A percentile compares a stretch with the other conserved stretches of the same genome.
These are phyloP conservation scores for Drosophila navojoa DNA, from an alignment of 1,140 invertebrate genomes.

Conservation along the genomic window DNA sequence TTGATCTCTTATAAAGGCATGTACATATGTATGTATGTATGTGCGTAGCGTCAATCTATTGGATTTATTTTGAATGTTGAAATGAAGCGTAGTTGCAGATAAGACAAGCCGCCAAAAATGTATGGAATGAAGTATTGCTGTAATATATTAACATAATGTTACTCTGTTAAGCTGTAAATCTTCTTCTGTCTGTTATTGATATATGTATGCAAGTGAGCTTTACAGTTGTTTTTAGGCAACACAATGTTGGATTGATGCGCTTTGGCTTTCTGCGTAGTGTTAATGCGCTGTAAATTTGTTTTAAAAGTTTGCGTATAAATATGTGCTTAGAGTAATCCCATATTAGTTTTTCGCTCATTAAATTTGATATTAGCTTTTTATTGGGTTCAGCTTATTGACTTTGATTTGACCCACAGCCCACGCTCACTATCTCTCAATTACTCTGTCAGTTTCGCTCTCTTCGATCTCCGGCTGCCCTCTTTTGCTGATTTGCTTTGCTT, in stretches of 20 bases:
- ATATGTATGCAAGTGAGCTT: too few relatives aligned
- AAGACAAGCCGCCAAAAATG: too few relatives aligned
- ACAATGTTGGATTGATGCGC: too few relatives aligned
- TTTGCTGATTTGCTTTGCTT: background rate
- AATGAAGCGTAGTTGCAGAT: too few relatives aligned
- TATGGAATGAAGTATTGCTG: too few relatives aligned
- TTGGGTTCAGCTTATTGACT: conserved; percentile 1
- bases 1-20: background rate
- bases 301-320: too few relatives aligned
- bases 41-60: background rate
- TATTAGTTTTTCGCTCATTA: background rate
- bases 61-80: background rate
- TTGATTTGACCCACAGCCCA: conserved; percentile 3
- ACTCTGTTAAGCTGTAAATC: background rate
- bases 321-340: background rate
- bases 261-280: too few relatives aligned
- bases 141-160: background rate
- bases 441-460: background rate
- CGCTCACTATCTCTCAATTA: background rate
- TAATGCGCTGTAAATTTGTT: too few relatives aligned
- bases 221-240: background rate
- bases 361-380: background rate
- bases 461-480: background rate
- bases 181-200: background rate
- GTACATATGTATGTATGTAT: background rate